These are phyloP conservation scores for Synaphobranchus kaupii DNA, from an alignment of 2,797 vertebrate genomes.

Conservation along the genomic window DNA sequence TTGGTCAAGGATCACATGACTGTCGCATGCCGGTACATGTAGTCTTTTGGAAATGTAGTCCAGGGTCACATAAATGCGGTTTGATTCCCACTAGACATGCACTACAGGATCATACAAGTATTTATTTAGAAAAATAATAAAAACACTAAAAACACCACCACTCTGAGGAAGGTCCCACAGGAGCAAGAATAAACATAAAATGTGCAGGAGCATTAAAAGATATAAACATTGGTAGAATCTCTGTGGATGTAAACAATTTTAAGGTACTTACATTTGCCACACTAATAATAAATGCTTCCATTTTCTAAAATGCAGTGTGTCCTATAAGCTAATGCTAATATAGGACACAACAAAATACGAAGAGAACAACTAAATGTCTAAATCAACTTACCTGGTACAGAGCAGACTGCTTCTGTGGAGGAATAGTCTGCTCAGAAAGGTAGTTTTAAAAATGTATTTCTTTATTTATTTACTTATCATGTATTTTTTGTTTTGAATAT, in stretches of 20 bases:
- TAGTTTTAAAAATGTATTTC: no score
- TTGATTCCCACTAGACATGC: no score
- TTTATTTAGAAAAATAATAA: background rate
- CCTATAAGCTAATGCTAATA: constrained; percentile 23
- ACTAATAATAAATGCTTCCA: background rate
- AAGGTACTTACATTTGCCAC: constrained; percentile 11
- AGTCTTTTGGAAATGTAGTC: no score
- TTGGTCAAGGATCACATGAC: no score
- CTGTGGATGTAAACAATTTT: background rate
- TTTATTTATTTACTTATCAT: no score
- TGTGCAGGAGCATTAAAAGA: background rate
- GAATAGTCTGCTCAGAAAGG: no score
- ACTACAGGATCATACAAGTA: no score
- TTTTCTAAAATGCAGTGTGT: constrained; percentile 1
- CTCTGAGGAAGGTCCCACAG: background rate
- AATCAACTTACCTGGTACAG: background rate
- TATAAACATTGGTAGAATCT: background rate
- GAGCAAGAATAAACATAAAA: background rate
- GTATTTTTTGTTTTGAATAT: no score
- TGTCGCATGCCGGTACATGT: no score
- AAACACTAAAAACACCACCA: background rate
- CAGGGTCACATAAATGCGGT: no score
- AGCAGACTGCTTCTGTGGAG: background rate
- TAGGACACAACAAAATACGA: no score
- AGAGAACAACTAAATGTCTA: background rate